Conservation (phyloP, 2,797 vertebrate genomes). For the Sphenodon punctatus region DNA sequence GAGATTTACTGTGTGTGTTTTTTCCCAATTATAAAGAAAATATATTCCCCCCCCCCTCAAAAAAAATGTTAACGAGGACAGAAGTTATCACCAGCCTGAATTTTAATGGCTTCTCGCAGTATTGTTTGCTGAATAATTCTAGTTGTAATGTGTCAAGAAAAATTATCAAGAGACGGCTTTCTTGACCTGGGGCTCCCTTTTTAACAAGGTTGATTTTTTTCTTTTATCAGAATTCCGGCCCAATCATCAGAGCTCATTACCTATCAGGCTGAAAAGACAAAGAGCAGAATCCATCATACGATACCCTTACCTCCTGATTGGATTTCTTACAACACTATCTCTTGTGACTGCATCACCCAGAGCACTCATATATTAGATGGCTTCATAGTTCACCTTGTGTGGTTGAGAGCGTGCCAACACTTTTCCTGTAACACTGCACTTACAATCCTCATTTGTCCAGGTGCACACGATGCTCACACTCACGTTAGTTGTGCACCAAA, state of each 20-base stretch:
- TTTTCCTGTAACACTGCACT: no score
- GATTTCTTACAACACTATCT: no score
- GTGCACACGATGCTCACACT: no score
- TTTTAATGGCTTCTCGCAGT: slow-evolving; percentile 29
- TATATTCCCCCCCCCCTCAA: not conserved
- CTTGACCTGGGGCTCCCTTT: not conserved
- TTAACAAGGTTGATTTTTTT: slow-evolving; percentile 19
- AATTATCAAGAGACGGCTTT: slow-evolving; percentile 22
- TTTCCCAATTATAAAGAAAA: slow-evolving; percentile 16
- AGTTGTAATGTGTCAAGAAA: slow-evolving; percentile 36
- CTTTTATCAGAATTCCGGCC: slow-evolving; percentile 28
- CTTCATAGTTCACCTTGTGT: no score
- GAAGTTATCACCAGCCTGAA: slow-evolving; percentile 12
- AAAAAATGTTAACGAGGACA: slow-evolving; percentile 27
- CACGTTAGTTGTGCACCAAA: no score
- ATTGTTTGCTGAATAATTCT: slow-evolving; percentile 27
- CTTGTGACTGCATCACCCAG: no score
- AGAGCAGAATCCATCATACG: slow-evolving; percentile 30
- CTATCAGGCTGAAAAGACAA: slow-evolving; percentile 33
- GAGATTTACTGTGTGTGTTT: not conserved
- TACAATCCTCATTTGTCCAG: no score
- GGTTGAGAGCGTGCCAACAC: no score
- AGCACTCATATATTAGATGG: no score
- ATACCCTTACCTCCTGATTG: slow-evolving; percentile 39
- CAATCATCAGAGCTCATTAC: slow-evolving; percentile 24